A percentile compares a stretch with the other conserved stretches of the same genome.
Evolutionary conservation across 2,888 invertebrate species (phyloP).

Genomic region (Plagodis dolabraria): DNA sequence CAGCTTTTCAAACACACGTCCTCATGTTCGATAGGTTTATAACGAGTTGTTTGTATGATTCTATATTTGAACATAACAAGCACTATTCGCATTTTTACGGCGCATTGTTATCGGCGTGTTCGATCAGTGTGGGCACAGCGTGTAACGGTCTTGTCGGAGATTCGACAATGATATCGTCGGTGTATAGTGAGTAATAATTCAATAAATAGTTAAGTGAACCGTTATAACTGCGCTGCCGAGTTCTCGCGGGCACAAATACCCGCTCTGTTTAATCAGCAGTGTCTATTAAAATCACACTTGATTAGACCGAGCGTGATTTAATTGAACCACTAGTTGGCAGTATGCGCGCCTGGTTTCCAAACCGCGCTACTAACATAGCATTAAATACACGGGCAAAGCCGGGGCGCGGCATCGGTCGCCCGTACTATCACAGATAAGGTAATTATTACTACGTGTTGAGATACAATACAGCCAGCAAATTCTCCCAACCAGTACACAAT

Average conservation of each 20-base stretch:
- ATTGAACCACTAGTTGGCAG: conserved; percentile 66
- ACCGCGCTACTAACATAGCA: neutral
- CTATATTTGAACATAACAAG: conserved; percentile 38
- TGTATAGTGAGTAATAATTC: conserved; percentile 47
- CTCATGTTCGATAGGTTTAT: conserved; percentile 45
- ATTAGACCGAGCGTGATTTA: conserved; percentile 73
- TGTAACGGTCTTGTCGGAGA: conserved; percentile 53
- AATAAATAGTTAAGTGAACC: conserved; percentile 53
- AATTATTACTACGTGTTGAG: no score
- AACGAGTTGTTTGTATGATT: conserved; percentile 52
- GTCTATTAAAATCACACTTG: conserved; percentile 78
- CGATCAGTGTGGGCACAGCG: conserved; percentile 38
- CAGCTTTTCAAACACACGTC: conserved; percentile 41
- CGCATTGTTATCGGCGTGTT: conserved; percentile 41
- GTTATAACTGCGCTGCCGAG: conserved; percentile 51
- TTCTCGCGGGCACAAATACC: conserved; percentile 35
- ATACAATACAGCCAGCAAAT: no score
- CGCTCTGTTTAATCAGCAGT: conserved; percentile 54
- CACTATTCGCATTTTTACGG: conserved; percentile 39
- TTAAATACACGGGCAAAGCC: conserved; percentile 38
- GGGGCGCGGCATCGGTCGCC: no score
- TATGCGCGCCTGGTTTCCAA: conserved; percentile 68
- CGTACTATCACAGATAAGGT: no score
- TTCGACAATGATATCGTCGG: conserved; percentile 55
- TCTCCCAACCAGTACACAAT: neutral